phyloP scores from a whole-genome alignment of 2,113 vertebrate species.

The Psophia crepitans region DNA sequence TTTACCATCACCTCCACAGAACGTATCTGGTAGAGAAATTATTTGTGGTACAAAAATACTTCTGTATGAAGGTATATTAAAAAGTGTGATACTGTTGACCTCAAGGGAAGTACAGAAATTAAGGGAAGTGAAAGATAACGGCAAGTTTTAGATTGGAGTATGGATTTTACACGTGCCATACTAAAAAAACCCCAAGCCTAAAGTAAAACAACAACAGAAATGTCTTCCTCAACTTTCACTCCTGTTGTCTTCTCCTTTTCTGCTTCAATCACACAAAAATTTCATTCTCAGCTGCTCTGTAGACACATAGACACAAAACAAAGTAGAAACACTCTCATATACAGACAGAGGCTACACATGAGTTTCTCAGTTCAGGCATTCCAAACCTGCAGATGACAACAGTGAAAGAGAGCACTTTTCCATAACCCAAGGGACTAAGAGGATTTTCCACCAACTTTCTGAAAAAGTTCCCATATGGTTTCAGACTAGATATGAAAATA shows the following conservation, averaged over 20 bases:
- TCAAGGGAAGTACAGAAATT: background rate
- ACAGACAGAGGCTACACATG: background rate
- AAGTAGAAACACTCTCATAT: background rate
- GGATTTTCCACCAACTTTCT: background rate
- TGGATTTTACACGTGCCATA: background rate
- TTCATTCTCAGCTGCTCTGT: background rate
- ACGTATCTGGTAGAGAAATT: background rate
- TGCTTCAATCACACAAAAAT: background rate
- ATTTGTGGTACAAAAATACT: background rate
- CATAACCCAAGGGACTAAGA: background rate
- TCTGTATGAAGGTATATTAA: background rate
- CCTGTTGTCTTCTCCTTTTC: background rate
- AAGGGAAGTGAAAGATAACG: background rate
- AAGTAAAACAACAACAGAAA: background rate
- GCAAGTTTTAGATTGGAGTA: background rate
- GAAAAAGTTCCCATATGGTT: background rate
- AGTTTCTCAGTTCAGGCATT: background rate
- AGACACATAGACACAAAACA: background rate
- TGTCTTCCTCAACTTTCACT: background rate
- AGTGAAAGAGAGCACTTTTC: background rate
- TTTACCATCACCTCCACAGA: background rate
- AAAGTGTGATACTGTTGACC: background rate
- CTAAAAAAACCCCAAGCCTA: background rate
- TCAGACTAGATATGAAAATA: background rate
- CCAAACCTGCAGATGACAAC: background rate